phyloP scores from a whole-genome alignment of 1,140 invertebrate species.

The Microvelia longipes region DNA sequence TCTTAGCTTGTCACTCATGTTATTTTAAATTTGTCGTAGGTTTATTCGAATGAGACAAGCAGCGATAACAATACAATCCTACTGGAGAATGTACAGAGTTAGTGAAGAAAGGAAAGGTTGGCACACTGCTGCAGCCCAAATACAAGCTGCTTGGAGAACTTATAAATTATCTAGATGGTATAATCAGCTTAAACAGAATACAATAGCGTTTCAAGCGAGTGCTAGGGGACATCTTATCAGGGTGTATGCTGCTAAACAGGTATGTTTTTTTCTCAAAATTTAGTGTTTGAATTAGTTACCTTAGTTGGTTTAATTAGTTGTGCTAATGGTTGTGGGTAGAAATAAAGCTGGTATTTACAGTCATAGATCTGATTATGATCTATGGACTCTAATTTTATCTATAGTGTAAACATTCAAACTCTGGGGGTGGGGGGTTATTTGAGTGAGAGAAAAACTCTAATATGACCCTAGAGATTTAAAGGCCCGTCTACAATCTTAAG shows the following conservation, averaged over 20 bases:
- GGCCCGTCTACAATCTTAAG: too few relatives aligned
- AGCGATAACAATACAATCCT: slow-evolving; percentile 54
- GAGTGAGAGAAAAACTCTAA: too few relatives aligned
- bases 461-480: too few relatives aligned
- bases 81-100: slow-evolving; percentile 46
- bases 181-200: slow-evolving; percentile 38
- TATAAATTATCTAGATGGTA: slow-evolving; percentile 49
- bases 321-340: too few relatives aligned
- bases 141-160: slow-evolving; percentile 61
- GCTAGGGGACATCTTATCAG: slow-evolving; percentile 44
- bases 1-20: too few relatives aligned
- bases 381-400: too few relatives aligned
- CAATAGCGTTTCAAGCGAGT: slow-evolving; percentile 55
- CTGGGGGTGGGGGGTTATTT: too few relatives aligned
- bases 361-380: too few relatives aligned
- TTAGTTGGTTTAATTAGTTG: too few relatives aligned
- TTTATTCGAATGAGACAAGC: slow-evolving; percentile 59
- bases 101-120: slow-evolving; percentile 31
- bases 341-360: too few relatives aligned
- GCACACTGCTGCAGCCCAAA: slow-evolving; percentile 45
- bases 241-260: slow-evolving; percentile 33
- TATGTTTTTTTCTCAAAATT: neutral
- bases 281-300: neutral
- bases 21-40: neutral
- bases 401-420: too few relatives aligned